phyloP scores from a whole-genome alignment of 2,113 vertebrate species.

The Emydocephalus ijimae region DNA sequence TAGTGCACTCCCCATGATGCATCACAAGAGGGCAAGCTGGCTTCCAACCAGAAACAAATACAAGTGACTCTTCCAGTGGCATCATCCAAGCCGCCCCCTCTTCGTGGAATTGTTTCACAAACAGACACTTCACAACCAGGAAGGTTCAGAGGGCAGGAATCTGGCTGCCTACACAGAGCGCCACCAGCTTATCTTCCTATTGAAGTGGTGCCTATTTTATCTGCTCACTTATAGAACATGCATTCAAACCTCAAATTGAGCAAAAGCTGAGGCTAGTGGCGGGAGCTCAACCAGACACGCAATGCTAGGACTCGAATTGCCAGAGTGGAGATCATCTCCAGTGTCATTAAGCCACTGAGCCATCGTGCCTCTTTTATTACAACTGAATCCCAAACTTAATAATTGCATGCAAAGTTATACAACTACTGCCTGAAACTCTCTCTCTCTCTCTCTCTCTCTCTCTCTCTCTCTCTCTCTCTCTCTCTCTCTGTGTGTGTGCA shows the following conservation, averaged over 20 bases:
- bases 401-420: conserved; percentile 57
- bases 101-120: background rate
- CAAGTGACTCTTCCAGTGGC: background rate
- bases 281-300: background rate
- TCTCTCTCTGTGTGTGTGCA: no score
- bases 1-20: background rate
- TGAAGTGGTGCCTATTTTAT: background rate
- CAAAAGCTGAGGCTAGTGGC: background rate
- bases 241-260: background rate
- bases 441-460: background rate
- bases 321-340: background rate
- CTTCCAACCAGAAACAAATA: background rate
- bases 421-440: conserved; percentile 31
- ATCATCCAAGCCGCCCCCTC: background rate
- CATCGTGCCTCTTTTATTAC: background rate
- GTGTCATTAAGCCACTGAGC: background rate
- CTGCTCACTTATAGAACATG: background rate
- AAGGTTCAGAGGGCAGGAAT: background rate
- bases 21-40: background rate
- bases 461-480: background rate
- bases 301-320: background rate
- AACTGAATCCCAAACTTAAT: conserved; percentile 6
- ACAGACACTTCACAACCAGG: background rate
- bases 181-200: background rate
- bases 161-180: background rate